Evolutionary conservation across 2,888 invertebrate species (phyloP), one percentile per base, ranked within the genome.

Genomic region (Tryphoninae sp.): DNA sequence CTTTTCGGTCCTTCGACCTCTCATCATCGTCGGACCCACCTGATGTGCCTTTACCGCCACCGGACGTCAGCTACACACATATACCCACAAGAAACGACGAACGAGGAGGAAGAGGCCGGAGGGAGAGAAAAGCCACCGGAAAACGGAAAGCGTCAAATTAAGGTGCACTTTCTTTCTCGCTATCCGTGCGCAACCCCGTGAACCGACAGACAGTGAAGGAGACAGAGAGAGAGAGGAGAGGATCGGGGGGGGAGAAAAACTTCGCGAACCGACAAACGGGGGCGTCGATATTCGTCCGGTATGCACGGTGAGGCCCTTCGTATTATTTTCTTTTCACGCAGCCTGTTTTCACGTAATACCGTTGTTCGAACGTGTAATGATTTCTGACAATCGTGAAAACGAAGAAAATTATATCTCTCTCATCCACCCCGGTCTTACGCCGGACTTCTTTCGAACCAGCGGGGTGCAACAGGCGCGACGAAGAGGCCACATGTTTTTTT

Each of bases 141-240:
- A 84, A 84, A 83, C 85, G 84, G 84, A 83, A 85, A 84, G 83
- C 83, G 68, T 83, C 79, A 84, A 86, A 86, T 87, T 83, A 84
- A 84, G 83, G 83, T 84, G 80, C 78, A 78, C 75, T 78, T 61
- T 51, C 49, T 75, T 64, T 58, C 68, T 69, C 26, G 33, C 68
- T 69, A 73, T 80, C 40, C 78, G 61, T 33, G 67, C 23, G 58
- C 75, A 61, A 69, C 59, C 71, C 62, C 64, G 58, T 58, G 77
- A 58, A 67, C 58, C 33, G 65, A 59, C 53, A 58, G 58, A 73
- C 61, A 69, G 42, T 75, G 67, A 79, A 55, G 74, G 22, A 72
- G 64, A 61, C 55, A 19, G 2, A 3, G 26, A 3, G 26, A 3
- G 26, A 64, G 71, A 61, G 42, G 82, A 51, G 16, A 49, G 53